A percentile compares a stretch with the other conserved stretches of the same genome.
These are phyloP conservation scores for Percopsis omiscomaycus DNA, from an alignment of 2,797 vertebrate genomes.

Conservation along the genomic window DNA sequence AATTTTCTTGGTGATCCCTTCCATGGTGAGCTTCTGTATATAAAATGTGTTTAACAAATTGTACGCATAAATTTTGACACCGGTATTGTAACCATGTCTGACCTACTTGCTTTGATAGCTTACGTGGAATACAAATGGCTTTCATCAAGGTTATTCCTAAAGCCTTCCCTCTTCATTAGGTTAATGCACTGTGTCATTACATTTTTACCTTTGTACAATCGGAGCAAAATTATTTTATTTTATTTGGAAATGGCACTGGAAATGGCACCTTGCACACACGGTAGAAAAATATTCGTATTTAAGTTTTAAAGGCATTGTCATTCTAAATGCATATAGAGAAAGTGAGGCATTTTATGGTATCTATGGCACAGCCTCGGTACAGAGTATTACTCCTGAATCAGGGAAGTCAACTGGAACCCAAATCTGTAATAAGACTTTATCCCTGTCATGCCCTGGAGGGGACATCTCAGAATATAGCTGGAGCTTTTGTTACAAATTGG, in stretches of 20 bases:
- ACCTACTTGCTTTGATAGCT: constrained; percentile 53
- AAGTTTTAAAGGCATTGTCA: constrained; percentile 41
- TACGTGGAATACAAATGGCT: constrained; percentile 45
- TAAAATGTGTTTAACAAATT: constrained; percentile 44
- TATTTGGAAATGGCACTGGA: constrained; percentile 42
- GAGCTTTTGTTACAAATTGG: constrained; percentile 44
- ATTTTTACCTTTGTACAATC: constrained; percentile 51
- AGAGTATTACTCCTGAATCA: constrained; percentile 43
- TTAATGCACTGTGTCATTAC: constrained; percentile 41
- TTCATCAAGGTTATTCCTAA: constrained; percentile 52
- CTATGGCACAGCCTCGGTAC: constrained; percentile 37
- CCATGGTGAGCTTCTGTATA: constrained; percentile 33
- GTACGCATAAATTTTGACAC: constrained; percentile 47
- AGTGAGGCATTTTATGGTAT: constrained; percentile 35
- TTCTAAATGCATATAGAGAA: constrained; percentile 28
- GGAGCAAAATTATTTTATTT: constrained; percentile 33
- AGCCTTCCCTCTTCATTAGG: constrained; percentile 36
- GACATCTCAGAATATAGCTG: constrained; percentile 44
- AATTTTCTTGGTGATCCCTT: constrained; percentile 16
- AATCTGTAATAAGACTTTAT: constrained; percentile 61
- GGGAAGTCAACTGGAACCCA: constrained; percentile 61
- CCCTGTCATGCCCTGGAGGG: constrained; percentile 46
- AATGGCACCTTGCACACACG: constrained; percentile 24
- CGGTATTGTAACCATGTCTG: constrained; percentile 44
- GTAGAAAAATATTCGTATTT: constrained; percentile 46